phyloP scores from a whole-genome alignment of 1,140 invertebrate species.

The Zaprionus ornatus region DNA sequence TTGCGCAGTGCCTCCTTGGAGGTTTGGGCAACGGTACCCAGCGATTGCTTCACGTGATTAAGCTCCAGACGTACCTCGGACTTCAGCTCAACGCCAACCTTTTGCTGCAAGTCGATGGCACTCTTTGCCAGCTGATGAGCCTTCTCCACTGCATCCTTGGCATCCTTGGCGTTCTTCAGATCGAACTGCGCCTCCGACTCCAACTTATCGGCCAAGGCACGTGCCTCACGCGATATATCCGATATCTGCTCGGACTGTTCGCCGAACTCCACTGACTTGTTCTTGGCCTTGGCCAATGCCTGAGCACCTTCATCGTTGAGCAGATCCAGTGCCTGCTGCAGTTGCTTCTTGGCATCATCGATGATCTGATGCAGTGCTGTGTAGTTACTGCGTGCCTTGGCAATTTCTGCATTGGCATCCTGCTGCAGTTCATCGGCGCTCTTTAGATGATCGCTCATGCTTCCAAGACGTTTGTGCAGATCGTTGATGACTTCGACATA shows the following conservation, averaged over 20 bases:
- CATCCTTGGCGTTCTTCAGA: constrained; percentile 90
- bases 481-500: constrained; percentile 89
- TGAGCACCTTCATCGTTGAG: constrained; percentile 91
- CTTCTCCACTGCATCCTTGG: constrained; percentile 91
- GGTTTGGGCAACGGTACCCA: constrained; percentile 88
- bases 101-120: constrained; percentile 91
- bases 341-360: constrained; percentile 88
- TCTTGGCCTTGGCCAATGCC: constrained; percentile 91
- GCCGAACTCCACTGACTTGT: constrained; percentile 93
- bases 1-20: constrained; percentile 89
- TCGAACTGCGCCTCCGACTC: constrained; percentile 92
- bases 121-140: constrained; percentile 93
- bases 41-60: constrained; percentile 86
- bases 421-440: constrained; percentile 86
- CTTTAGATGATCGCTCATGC: constrained; percentile 87
- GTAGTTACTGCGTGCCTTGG: constrained; percentile 88
- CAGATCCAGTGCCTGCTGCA: constrained; percentile 90
- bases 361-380: constrained; percentile 90
- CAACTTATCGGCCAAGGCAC: constrained; percentile 90
- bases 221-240: constrained; percentile 93
- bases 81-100: constrained; percentile 89
- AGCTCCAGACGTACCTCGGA: constrained; percentile 85
- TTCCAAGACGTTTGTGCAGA: constrained; percentile 87
- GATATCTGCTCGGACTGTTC: constrained; percentile 96
- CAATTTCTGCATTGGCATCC: constrained; percentile 87